A percentile compares a stretch with the other conserved stretches of the same genome.
phyloP scores from a whole-genome alignment of 1,140 invertebrate species.

The Drosophila sp. region DNA sequence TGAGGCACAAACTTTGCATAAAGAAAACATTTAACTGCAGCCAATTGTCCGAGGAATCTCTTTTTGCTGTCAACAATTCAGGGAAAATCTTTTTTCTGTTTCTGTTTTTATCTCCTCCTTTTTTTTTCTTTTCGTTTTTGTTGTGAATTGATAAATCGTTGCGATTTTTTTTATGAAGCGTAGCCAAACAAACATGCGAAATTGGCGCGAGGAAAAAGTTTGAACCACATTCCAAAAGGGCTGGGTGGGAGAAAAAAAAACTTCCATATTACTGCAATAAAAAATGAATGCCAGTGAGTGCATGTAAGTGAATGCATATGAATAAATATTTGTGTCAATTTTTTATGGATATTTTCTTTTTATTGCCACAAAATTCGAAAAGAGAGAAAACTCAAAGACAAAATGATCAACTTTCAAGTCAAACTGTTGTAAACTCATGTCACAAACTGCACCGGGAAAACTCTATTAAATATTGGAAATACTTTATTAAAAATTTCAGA shows the following conservation, averaged over 20 bases:
- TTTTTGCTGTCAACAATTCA: slow-evolving; percentile 22
- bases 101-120: background rate
- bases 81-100: slow-evolving; percentile 14
- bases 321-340: slow-evolving; percentile 21
- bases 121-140: background rate
- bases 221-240: background rate
- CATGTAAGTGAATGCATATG: slow-evolving; percentile 24
- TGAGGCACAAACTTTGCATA: slow-evolving; percentile 22
- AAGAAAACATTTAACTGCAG: slow-evolving; percentile 28
- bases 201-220: slow-evolving; percentile 7
- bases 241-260: background rate
- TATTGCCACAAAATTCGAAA: background rate
- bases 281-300: slow-evolving; percentile 18
- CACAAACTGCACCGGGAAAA: background rate
- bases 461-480: background rate
- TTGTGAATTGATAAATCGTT: slow-evolving; percentile 24
- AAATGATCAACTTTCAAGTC: background rate
- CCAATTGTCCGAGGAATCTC: slow-evolving; percentile 17
- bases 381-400: background rate
- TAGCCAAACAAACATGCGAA: slow-evolving; percentile 9
- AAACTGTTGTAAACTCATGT: background rate
- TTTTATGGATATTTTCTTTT: slow-evolving; percentile 12
- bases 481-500: background rate
- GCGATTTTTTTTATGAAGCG: slow-evolving; percentile 28
- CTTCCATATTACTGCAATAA: slow-evolving; percentile 15